Conservation (phyloP, 2,113 vertebrate genomes). For the Phalacrocorax brasilianus region DNA sequence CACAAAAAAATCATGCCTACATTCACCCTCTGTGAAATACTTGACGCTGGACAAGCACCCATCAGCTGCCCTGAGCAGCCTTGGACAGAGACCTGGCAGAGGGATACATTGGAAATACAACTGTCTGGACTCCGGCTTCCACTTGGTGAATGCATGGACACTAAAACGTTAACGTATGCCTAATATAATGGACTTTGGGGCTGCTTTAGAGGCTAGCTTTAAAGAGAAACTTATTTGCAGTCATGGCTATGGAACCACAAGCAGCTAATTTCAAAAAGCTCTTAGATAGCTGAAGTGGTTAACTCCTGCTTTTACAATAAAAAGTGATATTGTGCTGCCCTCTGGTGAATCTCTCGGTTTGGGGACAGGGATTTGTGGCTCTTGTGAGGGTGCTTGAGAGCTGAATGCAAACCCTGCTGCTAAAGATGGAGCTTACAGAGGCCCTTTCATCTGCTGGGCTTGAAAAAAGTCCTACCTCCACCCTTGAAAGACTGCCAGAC, state of each 20-base stretch:
- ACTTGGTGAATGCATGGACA: neutral
- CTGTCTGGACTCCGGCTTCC: neutral
- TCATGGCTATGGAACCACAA: neutral
- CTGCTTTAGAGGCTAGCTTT: neutral
- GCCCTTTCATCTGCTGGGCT: neutral
- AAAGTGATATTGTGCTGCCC: conserved; percentile 49
- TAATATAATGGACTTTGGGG: neutral
- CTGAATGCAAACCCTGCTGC: neutral
- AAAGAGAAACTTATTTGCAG: neutral
- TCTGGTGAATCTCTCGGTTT: neutral
- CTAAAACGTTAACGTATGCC: neutral
- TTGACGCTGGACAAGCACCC: neutral
- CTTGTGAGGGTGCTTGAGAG: neutral
- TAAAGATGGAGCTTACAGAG: neutral
- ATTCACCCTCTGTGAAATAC: neutral
- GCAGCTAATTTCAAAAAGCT: neutral
- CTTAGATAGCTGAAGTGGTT: neutral
- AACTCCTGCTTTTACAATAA: neutral
- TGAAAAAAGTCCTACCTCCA: neutral
- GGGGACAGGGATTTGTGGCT: neutral
- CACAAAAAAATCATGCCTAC: neutral
- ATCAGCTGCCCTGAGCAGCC: neutral
- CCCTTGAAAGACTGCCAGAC: neutral
- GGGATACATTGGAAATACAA: neutral
- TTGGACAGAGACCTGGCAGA: neutral